Evolutionary conservation across 2,888 invertebrate species (phyloP), one percentile per base, ranked within the genome.

Genomic region (Dryobota labecula): DNA sequence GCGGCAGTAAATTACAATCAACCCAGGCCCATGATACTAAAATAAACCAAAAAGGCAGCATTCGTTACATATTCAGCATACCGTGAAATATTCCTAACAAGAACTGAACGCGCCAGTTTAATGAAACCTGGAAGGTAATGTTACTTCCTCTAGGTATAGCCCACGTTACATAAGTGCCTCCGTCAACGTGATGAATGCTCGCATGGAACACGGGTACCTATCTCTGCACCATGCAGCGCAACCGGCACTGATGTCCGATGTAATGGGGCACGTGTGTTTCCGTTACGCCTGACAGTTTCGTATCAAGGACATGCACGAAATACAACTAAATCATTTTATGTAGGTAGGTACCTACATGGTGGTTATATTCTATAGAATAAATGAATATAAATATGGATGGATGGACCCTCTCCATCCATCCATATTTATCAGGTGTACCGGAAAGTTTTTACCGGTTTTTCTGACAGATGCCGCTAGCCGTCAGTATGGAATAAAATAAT

Each of bases 231-330:
- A n/a, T n/a, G n/a, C n/a, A 27, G 15, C 47, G 33, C 30, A 9
- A 61, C 69, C 56, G 60, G 9, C 57, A 57, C 61, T 53, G 43
- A 54, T 51, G 60, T 60, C 24, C 63, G 15, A 58, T 30, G 60
- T 79, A 64, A 77, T 30, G 45, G 43, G 11, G 38, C 54, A 61
- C 38, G 38, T 33, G n/a, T 58, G 57, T 36, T 78, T 45, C 47
- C 33, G 68, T 64, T 9, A 67, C 54, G 67, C 67, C 43, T 60
- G 41, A 61, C 51, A 78, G 60, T 47, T 45, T 36, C 1, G 20
- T 62, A 62, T 76, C 79, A 79, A 76, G 76, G 76, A 43, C 73
- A 9, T 36, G 9, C 6, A 60, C 41, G 47, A 61, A 76, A 61
- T 49, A 70, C 47, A 43, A 43, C 51, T 33, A 53, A 68, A 73